phyloP scores from a whole-genome alignment of 2,888 invertebrate species.

The Agapostemon virescens region DNA sequence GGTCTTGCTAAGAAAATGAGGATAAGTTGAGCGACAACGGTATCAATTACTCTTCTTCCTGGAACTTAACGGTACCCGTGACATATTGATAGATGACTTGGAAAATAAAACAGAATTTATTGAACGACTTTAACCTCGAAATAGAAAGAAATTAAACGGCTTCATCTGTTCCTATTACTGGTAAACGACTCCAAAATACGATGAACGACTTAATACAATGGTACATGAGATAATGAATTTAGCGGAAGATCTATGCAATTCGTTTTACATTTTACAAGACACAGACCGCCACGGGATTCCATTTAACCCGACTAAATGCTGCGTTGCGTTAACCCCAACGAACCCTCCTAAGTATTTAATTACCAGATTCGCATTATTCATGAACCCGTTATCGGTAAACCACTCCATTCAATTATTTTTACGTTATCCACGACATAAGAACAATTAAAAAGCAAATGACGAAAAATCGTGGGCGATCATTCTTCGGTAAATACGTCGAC shows the following conservation, averaged over 20 bases:
- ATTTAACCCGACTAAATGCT: not conserved
- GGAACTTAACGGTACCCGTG: not conserved
- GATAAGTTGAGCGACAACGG: constrained; percentile 8
- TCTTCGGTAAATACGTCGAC: constrained; percentile 10
- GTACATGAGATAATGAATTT: not conserved
- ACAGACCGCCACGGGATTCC: not conserved
- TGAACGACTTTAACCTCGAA: not conserved
- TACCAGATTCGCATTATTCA: constrained; percentile 25
- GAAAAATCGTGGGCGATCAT: constrained; percentile 17
- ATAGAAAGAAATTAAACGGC: not conserved
- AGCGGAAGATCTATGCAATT: not conserved
- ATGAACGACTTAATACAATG: not conserved
- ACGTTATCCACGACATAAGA: not conserved
- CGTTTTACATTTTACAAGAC: not conserved
- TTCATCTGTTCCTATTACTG: not conserved
- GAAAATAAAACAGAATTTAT: not conserved
- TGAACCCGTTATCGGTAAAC: constrained; percentile 3
- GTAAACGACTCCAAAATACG: not conserved
- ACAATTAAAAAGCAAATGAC: constrained; percentile 20
- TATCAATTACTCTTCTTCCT: constrained; percentile 6
- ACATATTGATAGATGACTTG: not conserved
- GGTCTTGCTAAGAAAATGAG: not conserved
- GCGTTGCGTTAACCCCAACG: constrained; percentile 17
- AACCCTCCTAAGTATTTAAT: constrained; percentile 27
- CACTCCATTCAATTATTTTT: not conserved